Evolutionary conservation across 2,113 vertebrate genomes (phyloP), one percentile per base, ranked within the genome.

Genomic region (Conger conger): DNA sequence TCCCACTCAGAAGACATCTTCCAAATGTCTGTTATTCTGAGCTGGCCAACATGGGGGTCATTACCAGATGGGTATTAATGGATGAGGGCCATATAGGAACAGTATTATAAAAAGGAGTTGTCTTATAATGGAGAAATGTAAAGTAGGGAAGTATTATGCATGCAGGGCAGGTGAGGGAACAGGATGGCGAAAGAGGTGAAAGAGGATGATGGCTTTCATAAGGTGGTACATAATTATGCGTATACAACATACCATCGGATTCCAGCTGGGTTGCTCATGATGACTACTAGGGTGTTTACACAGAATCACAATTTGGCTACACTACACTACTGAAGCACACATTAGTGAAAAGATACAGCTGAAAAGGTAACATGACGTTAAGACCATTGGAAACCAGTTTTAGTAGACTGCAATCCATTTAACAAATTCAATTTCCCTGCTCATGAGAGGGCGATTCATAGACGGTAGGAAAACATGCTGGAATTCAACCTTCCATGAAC

Each of bases 11-110:
- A 95, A 95, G 86, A 95, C 93, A 73, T 50, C 93, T 16, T 95
- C 95, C 85, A 96, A 95, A 89, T 96, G 95, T 86, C 77, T 88
- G 84, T 88, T 96, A 54, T 91, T 96, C 30, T 96, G 95, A 91
- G 89, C 18, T 76, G n/a, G 37, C 20, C 73, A 23, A 23, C 0
- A 86, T 50, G 36, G 20, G 80, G 82, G 42, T 5, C 0, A 23
- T 76, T n/a, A 53, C 76, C 30, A 85, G 37, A 63, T 37, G 23
- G 17, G 37, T 36, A 78, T 78, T 53, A 54, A 23, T 4, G 63
- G 80, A 57, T 53, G 79, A n/a, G 40, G 40, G 40, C 5, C 45
- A 79, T 27, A 20, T 30, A 87, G 85, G 76, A 88, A 84, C 79
- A 82, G 80, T 89, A 83, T 88, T 88, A 86, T 0, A n/a, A 42